Conservation (phyloP, 2,113 vertebrate genomes). For the Apus apus region DNA sequence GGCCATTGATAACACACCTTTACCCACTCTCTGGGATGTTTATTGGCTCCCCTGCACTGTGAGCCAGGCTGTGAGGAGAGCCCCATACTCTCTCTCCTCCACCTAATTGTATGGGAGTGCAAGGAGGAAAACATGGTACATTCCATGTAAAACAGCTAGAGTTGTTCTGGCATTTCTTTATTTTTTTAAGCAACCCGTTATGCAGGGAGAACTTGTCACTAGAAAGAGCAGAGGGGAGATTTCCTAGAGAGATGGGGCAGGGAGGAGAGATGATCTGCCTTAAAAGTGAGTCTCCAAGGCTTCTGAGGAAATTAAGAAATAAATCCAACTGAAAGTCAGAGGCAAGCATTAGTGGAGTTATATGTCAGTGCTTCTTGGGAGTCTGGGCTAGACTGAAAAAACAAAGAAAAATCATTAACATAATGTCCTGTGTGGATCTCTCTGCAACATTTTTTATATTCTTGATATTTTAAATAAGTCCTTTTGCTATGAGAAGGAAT, state of each 20-base stretch:
- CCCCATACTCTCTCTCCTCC: not conserved
- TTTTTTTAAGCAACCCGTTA: not conserved
- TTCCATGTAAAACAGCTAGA: not conserved
- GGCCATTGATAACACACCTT: not conserved
- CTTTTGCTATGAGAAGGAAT: not conserved
- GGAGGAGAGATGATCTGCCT: not conserved
- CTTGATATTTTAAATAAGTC: not conserved
- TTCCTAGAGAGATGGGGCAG: not conserved
- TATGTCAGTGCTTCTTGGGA: not conserved
- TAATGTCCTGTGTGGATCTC: not conserved
- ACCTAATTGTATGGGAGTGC: not conserved
- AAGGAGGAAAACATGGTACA: not conserved
- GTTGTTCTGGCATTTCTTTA: not conserved
- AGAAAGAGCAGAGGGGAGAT: not conserved
- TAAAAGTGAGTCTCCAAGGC: not conserved
- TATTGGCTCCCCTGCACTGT: not conserved
- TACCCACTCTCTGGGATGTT: not conserved
- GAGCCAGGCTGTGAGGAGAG: not conserved
- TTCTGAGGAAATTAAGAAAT: not conserved
- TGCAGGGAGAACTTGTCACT: not conserved
- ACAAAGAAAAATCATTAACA: not conserved
- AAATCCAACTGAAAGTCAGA: not conserved
- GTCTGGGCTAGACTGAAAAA: not conserved
- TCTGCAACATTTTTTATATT: not conserved
- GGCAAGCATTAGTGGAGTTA: not conserved